Conservation (phyloP, 2,113 vertebrate genomes). For the Vulpes ferrilata region DNA sequence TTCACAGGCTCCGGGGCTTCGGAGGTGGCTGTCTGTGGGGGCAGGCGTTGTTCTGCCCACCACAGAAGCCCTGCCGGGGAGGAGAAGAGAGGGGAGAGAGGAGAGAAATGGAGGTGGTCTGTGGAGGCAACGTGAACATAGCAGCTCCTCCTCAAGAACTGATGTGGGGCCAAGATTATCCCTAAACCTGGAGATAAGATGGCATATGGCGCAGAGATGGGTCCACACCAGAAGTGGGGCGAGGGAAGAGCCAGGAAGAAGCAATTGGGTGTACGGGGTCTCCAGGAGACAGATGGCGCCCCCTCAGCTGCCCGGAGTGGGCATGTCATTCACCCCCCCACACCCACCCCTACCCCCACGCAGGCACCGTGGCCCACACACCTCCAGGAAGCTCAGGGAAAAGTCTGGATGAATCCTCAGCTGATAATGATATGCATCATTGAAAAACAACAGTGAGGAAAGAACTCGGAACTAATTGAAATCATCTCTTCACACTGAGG, state of each 20-base stretch:
- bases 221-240: neutral
- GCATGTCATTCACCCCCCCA: neutral
- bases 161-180: neutral
- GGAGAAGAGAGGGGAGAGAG: neutral
- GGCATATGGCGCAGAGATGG: neutral
- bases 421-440: neutral
- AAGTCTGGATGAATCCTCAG: neutral
- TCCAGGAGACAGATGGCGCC: neutral
- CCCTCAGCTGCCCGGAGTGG: neutral
- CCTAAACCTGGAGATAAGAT: neutral
- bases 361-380: neutral
- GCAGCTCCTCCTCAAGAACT: neutral
- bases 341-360: rapidly evolving
- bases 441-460: neutral
- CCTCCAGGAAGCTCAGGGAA: neutral
- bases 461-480: neutral
- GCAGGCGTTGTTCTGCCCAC: neutral
- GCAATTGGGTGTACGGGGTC: no score
- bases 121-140: neutral
- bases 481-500: neutral
- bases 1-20: neutral
- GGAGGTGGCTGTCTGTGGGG: neutral
- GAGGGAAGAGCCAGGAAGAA: neutral
- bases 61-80: neutral
- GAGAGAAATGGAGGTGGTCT: neutral